Base-by-base conservation (phyloP, 2,113 vertebrate genomes). In the Redunca redunca region DNA sequence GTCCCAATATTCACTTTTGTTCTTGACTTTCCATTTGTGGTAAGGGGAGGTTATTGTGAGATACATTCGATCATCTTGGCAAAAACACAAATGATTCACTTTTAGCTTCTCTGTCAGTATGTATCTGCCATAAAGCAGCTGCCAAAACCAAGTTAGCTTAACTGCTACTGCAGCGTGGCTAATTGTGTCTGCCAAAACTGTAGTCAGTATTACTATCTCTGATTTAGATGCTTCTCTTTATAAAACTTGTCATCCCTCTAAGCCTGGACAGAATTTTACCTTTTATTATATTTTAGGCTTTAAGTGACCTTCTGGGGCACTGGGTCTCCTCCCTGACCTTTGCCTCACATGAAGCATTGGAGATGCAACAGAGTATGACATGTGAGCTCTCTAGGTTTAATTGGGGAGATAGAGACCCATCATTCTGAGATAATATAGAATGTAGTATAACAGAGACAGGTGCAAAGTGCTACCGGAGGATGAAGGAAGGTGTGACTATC, bases 101-200 rank as follows among this genome's bases (percentile, higher is more conserved):
- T 95, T 97, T 57, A 93, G 74, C 92, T 94, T 97, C 78, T 95
- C 0, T 94, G 52, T 97, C 88, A 86, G 53, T 88, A 53, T 84
- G 78, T 96, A 26, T 96, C 57, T 98, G 78, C 60, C 74, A 1
- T 97, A 93, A 85, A 96, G 57, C 91, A 95, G 50, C 89, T 97
- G 96, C 94, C 97, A 97, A 93, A 94, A 92, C n/a, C 77, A 92
- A 84, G 97, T 95, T 96, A 92, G 92, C 95, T 97, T 96, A 92
- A 95, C 90, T 93, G 95, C 33, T 90, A 36, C 93, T 96, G 94
- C 84, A 95, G 40, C 17, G 0, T 85, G 78, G 46, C 81, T 95
- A 89, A 91, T 58, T 94, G 30, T 96, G 80, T 96, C 92, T 96
- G 88, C 81, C 88, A 93, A 58, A 96, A 96, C 71, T 94, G 43